These are phyloP conservation scores for Neomorphus geoffroyi DNA, from an alignment of 2,797 vertebrate species.

Conservation along the genomic window DNA sequence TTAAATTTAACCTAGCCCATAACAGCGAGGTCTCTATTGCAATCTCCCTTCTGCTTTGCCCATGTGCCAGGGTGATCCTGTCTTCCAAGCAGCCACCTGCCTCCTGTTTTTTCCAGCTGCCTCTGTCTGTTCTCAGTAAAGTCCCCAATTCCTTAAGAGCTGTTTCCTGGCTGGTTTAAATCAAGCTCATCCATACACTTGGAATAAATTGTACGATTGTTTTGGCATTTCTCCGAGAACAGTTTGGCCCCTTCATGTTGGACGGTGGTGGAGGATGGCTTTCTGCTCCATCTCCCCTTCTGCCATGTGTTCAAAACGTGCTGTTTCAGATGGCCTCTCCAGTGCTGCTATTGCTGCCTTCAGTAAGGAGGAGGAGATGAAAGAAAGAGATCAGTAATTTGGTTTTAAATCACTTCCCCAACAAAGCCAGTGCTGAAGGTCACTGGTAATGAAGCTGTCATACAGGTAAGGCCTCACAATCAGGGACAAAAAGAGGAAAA, in stretches of 20 bases:
- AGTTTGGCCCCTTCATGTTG: neutral
- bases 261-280: neutral
- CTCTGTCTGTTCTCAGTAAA: neutral
- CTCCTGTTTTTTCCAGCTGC: neutral
- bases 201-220: neutral
- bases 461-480: neutral
- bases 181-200: neutral
- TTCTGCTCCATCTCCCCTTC: neutral
- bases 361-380: neutral
- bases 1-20: neutral
- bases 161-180: neutral
- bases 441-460: conserved; percentile 53
- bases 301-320: neutral
- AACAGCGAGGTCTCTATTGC: neutral
- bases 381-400: conserved; percentile 28
- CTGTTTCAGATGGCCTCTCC: neutral
- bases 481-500: neutral
- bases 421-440: conserved; percentile 51
- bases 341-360: neutral
- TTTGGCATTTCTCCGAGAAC: neutral
- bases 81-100: neutral
- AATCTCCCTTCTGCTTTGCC: neutral
- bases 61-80: neutral
- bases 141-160: neutral
- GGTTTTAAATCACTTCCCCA: conserved; percentile 58